These are phyloP conservation scores for Drosophila differens DNA, from an alignment of 2,888 invertebrate genomes.

Conservation along the genomic window DNA sequence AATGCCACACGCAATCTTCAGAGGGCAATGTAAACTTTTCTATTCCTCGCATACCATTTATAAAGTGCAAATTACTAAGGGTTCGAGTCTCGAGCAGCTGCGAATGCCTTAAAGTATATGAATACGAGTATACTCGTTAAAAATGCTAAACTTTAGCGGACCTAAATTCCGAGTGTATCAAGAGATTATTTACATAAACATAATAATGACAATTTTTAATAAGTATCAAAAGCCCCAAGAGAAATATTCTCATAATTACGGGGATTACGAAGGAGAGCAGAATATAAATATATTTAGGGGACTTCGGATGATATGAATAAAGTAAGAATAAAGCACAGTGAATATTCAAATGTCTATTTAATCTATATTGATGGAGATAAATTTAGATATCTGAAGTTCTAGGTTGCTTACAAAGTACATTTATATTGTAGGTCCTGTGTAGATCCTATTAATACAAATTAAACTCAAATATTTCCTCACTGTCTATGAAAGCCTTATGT, in stretches of 20 bases:
- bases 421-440: not conserved
- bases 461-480: not conserved
- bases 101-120: slow-evolving; percentile 43
- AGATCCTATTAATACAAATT: not conserved
- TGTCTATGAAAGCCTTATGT: slow-evolving; percentile 16
- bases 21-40: slow-evolving; percentile 77
- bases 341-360: not conserved
- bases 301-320: slow-evolving; percentile 2
- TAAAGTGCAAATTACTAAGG: slow-evolving; percentile 72
- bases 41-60: slow-evolving; percentile 58
- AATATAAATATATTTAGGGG: not conserved
- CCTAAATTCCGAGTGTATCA: slow-evolving; percentile 22
- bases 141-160: slow-evolving; percentile 43
- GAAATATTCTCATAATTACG: slow-evolving; percentile 8
- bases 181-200: slow-evolving; percentile 38
- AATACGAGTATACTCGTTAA: slow-evolving; percentile 17
- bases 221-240: slow-evolving; percentile 20
- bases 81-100: slow-evolving; percentile 53
- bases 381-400: not conserved
- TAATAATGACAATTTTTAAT: slow-evolving; percentile 45
- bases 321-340: not conserved
- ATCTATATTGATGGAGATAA: not conserved
- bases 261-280: slow-evolving; percentile 12
- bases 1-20: slow-evolving; percentile 73
- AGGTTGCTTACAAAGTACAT: not conserved